These are phyloP conservation scores for Gadus macrocephalus DNA, from an alignment of 2,113 vertebrate species.

Conservation along the genomic window DNA sequence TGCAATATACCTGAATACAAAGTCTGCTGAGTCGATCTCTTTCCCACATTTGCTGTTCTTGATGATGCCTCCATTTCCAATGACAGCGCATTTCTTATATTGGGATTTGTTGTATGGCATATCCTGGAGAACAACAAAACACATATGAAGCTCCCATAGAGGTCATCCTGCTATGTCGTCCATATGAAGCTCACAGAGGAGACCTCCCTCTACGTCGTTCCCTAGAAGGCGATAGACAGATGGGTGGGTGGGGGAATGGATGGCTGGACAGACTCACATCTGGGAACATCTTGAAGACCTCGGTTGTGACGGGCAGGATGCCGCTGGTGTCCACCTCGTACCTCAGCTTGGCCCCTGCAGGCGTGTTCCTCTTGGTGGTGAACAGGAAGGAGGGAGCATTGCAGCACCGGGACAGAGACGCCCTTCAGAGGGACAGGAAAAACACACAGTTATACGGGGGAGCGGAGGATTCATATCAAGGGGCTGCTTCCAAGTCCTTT, in stretches of 20 bases:
- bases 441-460: neutral
- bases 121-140: constrained; percentile 72
- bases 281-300: constrained; percentile 95
- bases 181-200: neutral
- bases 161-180: neutral
- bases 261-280: constrained; percentile 72
- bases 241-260: too few species aligned
- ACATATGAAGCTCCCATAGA: neutral
- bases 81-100: constrained; percentile 95
- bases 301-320: constrained; percentile 85
- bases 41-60: constrained; percentile 93
- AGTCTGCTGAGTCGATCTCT: constrained; percentile 92
- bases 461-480: neutral
- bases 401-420: constrained; percentile 89
- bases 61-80: constrained; percentile 94
- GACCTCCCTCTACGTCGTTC: too few species aligned
- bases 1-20: constrained; percentile 84
- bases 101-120: constrained; percentile 95
- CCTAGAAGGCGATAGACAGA: too few species aligned
- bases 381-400: constrained; percentile 94
- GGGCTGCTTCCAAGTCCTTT: too few species aligned
- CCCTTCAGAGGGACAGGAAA: constrained; percentile 65
- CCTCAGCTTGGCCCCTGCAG: constrained; percentile 87
- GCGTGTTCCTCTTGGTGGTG: constrained; percentile 95
- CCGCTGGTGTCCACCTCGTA: constrained; percentile 96